Percentiles rank a stretch among this genome's conserved stretches.
Conservation (phyloP, 2,113 vertebrate genomes). For the Ranitomeya imitator region DNA sequence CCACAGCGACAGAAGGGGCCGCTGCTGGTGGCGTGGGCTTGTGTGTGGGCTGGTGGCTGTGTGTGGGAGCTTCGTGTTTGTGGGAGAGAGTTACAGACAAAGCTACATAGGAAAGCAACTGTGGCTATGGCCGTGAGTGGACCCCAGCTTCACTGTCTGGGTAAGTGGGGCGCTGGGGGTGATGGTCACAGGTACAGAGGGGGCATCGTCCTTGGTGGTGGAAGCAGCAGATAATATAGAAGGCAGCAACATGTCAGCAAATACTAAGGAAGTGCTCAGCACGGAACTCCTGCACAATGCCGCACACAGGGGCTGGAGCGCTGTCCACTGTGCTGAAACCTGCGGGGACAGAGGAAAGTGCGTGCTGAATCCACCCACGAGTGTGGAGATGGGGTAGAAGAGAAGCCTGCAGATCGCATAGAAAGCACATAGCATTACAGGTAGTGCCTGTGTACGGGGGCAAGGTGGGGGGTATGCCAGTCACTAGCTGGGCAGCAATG, state of each 20-base stretch:
- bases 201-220: not conserved
- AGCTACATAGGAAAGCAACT: conserved; percentile 26
- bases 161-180: conserved; percentile 7
- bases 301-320: too few species aligned
- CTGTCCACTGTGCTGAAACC: not conserved
- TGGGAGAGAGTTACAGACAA: conserved; percentile 32
- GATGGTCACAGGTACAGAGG: not conserved
- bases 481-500: not conserved
- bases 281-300: not conserved
- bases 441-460: not conserved
- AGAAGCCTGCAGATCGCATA: not conserved
- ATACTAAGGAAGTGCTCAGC: not conserved
- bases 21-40: conserved; percentile 18
- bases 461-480: not conserved
- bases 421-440: not conserved
- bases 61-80: conserved; percentile 23
- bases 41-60: not conserved
- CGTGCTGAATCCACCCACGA: not conserved
- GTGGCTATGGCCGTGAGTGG: conserved; percentile 23
- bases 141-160: not conserved
- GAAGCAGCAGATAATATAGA: not conserved
- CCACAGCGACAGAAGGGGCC: conserved; percentile 30
- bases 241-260: not conserved
- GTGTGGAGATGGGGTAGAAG: not conserved
- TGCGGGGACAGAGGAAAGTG: not conserved